phyloP scores from a whole-genome alignment of 1,140 invertebrate genomes.

The Sycophila sp. region DNA sequence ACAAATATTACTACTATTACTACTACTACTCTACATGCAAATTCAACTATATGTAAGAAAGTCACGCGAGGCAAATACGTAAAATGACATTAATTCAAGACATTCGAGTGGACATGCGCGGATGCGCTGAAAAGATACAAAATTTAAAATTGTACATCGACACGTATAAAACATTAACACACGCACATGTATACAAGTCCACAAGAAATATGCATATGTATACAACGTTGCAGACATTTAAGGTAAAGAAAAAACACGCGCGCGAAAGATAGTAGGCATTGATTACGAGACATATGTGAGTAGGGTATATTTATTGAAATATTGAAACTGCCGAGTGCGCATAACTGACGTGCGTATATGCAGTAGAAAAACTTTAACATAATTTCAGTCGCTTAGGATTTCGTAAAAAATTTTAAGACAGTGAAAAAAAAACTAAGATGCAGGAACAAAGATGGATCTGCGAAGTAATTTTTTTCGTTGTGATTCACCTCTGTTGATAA shows the following conservation, averaged over 20 bases:
- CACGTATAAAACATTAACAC: conserved; percentile 15
- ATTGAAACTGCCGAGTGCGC: conserved; percentile 16
- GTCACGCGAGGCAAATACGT: conserved; percentile 46
- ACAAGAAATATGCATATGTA: too few species aligned
- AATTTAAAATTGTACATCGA: conserved; percentile 21
- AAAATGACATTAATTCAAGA: conserved; percentile 32
- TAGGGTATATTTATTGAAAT: conserved; percentile 35
- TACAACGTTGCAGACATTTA: too few species aligned
- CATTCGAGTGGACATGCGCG: conserved; percentile 26
- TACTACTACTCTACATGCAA: conserved; percentile 62
- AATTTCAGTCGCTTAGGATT: conserved; percentile 9
- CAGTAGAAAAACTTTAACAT: conserved; percentile 17
- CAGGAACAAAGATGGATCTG: background rate
- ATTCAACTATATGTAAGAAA: conserved; percentile 64
- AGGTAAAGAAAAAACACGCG: conserved; percentile 15
- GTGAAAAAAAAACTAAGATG: conserved; percentile 5
- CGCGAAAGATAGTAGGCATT: conserved; percentile 29
- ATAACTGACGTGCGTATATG: background rate
- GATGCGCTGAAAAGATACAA: conserved; percentile 11
- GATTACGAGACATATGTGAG: conserved; percentile 36
- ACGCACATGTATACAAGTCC: conserved; percentile 11
- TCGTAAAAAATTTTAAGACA: background rate
- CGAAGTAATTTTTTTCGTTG: conserved; percentile 15
- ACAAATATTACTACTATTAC: conserved; percentile 63
- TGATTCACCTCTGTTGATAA: conserved; percentile 4